Conservation (phyloP, 1,140 invertebrate genomes). For the Orussus abietinus region DNA sequence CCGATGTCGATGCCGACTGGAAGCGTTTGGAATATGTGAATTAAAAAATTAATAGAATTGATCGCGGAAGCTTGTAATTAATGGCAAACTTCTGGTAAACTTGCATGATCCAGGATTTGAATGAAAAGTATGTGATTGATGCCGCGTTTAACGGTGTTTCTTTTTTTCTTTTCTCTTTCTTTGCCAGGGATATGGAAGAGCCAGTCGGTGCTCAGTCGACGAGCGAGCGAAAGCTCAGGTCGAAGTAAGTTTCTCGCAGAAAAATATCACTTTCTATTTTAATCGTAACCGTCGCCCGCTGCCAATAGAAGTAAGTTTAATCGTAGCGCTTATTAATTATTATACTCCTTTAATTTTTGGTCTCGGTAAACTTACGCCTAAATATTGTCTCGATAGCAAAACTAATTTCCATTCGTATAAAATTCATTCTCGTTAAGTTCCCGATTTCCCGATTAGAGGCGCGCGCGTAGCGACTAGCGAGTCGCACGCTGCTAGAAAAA, state of each 20-base stretch:
- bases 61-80: too few species aligned
- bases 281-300: slow-evolving; percentile 19
- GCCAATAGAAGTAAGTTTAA: slow-evolving; percentile 29
- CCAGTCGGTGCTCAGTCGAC: neutral
- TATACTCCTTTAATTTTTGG: slow-evolving; percentile 44
- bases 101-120: too few species aligned
- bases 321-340: slow-evolving; percentile 28
- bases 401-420: slow-evolving; percentile 26
- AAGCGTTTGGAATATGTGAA: too few species aligned
- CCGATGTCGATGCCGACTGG: too few species aligned
- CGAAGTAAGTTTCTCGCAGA: slow-evolving; percentile 12
- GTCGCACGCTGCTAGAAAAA: too few species aligned
- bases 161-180: neutral
- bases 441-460: too few species aligned
- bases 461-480: too few species aligned
- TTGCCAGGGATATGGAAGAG: neutral
- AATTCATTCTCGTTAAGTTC: slow-evolving; percentile 4
- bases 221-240: slow-evolving; percentile 10
- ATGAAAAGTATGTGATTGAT: too few species aligned
- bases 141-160: too few species aligned
- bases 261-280: slow-evolving; percentile 16
- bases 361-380: slow-evolving; percentile 45
- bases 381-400: slow-evolving; percentile 47
- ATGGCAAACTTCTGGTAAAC: too few species aligned
- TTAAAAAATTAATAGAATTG: too few species aligned